Percentiles rank a stretch among this genome's conserved stretches.
Evolutionary conservation across 2,888 invertebrate species (phyloP).

Genomic region (Pemphredon lugubris): DNA sequence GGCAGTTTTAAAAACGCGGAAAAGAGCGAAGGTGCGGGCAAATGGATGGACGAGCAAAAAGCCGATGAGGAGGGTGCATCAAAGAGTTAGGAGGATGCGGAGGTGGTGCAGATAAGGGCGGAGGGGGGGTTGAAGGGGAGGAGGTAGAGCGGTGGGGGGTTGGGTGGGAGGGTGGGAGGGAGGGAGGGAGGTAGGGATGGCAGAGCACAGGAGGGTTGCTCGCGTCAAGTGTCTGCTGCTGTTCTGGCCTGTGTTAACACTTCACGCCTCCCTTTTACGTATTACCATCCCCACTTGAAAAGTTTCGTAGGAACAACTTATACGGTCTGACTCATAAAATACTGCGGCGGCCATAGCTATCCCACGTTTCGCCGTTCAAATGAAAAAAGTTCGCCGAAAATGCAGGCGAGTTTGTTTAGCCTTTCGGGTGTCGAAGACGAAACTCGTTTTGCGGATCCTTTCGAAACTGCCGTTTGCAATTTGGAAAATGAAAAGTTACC

Average conservation of each 20-base stretch:
- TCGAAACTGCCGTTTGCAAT: slow-evolving; percentile 3
- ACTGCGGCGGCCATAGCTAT: slow-evolving; percentile 23
- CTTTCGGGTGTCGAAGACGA: too few relatives aligned
- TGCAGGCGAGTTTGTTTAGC: too few relatives aligned
- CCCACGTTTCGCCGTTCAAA: slow-evolving; percentile 21
- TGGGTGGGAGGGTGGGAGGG: not conserved
- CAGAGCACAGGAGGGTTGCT: slow-evolving; percentile 49
- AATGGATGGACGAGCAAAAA: slow-evolving; percentile 42
- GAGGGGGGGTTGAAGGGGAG: not conserved
- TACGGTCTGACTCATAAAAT: slow-evolving; percentile 63
- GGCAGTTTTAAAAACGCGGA: slow-evolving; percentile 13
- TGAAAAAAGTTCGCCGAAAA: slow-evolving; percentile 40
- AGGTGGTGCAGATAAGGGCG: too few relatives aligned
- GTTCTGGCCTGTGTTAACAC: slow-evolving; percentile 72
- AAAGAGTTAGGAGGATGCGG: slow-evolving; percentile 36
- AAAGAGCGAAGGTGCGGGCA: not conserved
- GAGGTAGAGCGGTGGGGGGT: slow-evolving; percentile 42
- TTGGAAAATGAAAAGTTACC: not conserved
- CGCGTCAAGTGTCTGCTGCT: slow-evolving; percentile 70
- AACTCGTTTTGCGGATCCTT: too few relatives aligned
- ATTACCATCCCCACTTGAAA: slow-evolving; percentile 68
- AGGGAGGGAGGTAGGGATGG: slow-evolving; percentile 33
- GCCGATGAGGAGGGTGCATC: slow-evolving; percentile 41
- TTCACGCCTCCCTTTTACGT: slow-evolving; percentile 74
- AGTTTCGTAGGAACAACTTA: slow-evolving; percentile 64